Evolutionary conservation across 2,113 vertebrate genomes (phyloP).

Genomic region (Columba livia): DNA sequence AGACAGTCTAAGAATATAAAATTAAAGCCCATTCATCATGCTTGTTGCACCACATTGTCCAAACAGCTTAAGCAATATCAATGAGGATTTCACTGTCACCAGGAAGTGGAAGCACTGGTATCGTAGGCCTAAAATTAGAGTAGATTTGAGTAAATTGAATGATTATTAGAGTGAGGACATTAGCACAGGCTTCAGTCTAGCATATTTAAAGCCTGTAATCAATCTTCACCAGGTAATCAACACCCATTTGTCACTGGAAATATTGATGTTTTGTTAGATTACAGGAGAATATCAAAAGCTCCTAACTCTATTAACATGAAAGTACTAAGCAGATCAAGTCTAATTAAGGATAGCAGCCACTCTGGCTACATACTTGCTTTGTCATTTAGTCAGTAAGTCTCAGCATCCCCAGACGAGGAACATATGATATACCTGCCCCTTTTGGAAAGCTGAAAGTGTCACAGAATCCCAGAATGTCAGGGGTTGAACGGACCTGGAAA

Average conservation of each 20-base stretch:
- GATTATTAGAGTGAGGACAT: slow-evolving; percentile 23
- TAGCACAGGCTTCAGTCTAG: slow-evolving; percentile 17
- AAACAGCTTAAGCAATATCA: slow-evolving; percentile 63
- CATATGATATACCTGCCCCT: not conserved
- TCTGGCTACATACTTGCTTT: not conserved
- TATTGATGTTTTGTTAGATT: slow-evolving; percentile 52
- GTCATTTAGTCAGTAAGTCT: not conserved
- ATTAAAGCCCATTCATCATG: slow-evolving; percentile 82
- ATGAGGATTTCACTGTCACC: slow-evolving; percentile 60
- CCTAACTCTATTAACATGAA: slow-evolving; percentile 45
- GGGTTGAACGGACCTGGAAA: no score
- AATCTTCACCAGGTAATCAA: slow-evolving; percentile 50
- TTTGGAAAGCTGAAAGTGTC: not conserved
- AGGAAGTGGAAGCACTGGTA: slow-evolving; percentile 35
- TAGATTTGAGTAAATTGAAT: slow-evolving; percentile 63
- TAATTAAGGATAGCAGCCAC: slow-evolving; percentile 51
- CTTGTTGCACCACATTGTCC: slow-evolving; percentile 55
- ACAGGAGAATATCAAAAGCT: not conserved
- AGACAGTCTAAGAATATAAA: slow-evolving; percentile 70
- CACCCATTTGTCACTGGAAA: slow-evolving; percentile 52
- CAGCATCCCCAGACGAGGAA: not conserved
- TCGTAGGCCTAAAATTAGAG: slow-evolving; percentile 55
- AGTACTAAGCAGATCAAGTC: not conserved
- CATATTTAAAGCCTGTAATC: slow-evolving; percentile 41
- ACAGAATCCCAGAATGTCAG: not conserved